Conservation (phyloP, 1,140 invertebrate genomes). For the Magallana angulata region DNA sequence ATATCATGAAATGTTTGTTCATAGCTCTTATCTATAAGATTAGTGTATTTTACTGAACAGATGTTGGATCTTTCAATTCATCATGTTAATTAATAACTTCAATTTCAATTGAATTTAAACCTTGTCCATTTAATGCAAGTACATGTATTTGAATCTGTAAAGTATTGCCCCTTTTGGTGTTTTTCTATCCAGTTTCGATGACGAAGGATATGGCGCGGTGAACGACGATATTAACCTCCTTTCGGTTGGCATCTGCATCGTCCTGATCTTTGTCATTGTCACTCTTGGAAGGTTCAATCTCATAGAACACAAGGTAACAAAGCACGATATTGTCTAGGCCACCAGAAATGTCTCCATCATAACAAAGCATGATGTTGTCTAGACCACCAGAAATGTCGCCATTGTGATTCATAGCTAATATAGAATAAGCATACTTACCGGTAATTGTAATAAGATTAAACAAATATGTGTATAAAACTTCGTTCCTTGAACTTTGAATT, state of each 20-base stretch:
- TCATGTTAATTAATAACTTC: background rate
- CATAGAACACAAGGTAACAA: constrained; percentile 84
- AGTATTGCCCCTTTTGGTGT: background rate
- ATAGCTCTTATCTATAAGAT: no score
- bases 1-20: no score
- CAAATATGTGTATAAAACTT: no score
- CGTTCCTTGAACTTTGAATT: no score
- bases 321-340: no score
- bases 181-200: constrained; percentile 71
- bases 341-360: constrained; percentile 53
- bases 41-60: no score
- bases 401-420: no score
- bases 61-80: background rate
- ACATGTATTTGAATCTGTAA: background rate
- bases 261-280: constrained; percentile 87
- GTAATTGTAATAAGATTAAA: no score
- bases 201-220: constrained; percentile 79
- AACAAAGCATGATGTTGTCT: background rate
- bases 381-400: no score
- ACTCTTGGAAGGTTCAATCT: constrained; percentile 88
- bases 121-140: background rate
- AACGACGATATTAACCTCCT: constrained; percentile 88
- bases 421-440: no score
- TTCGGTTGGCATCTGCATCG: constrained; percentile 84
- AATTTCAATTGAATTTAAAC: background rate